Evolutionary conservation across 2,797 vertebrate species (phyloP).

Genomic region (Rhinichthys osculus): DNA sequence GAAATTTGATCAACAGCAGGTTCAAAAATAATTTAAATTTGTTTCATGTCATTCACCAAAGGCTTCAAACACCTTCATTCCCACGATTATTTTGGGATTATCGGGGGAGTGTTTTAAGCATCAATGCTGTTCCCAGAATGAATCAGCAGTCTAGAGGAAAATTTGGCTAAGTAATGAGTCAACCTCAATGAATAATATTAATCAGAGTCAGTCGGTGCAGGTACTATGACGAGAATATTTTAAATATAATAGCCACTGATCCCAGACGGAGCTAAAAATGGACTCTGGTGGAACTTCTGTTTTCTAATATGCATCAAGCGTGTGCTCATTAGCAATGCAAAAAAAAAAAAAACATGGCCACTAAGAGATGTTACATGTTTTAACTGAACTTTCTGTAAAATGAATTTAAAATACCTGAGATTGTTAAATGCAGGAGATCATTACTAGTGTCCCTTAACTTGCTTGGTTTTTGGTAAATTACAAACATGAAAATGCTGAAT

Average conservation of each 20-base stretch:
- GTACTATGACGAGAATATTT: conserved; percentile 27
- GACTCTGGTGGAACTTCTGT: neutral
- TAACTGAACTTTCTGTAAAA: neutral
- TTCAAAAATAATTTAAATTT: neutral
- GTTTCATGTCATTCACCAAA: neutral
- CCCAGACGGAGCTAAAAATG: conserved; percentile 17
- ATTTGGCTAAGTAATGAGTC: conserved; percentile 56
- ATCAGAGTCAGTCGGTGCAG: conserved; percentile 26
- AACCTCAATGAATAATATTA: conserved; percentile 61
- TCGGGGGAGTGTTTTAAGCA: conserved; percentile 5
- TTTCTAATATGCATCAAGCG: neutral
- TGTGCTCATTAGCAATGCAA: neutral
- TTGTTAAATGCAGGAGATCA: neutral
- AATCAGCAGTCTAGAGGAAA: conserved; percentile 56
- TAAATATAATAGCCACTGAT: conserved; percentile 38
- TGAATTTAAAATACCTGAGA: neutral
- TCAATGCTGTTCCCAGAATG: conserved; percentile 32
- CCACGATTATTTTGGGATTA: conserved; percentile 45
- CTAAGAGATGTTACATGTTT: neutral
- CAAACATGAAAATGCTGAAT: neutral
- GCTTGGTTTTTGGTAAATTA: neutral
- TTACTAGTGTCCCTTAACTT: neutral
- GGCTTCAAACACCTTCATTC: conserved; percentile 12
- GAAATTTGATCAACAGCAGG: neutral
- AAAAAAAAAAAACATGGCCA: too few relatives aligned